A percentile compares a stretch with the other conserved stretches of the same genome.
Evolutionary conservation across 2,797 vertebrate species (phyloP).

Genomic region (Octomys mimax): DNA sequence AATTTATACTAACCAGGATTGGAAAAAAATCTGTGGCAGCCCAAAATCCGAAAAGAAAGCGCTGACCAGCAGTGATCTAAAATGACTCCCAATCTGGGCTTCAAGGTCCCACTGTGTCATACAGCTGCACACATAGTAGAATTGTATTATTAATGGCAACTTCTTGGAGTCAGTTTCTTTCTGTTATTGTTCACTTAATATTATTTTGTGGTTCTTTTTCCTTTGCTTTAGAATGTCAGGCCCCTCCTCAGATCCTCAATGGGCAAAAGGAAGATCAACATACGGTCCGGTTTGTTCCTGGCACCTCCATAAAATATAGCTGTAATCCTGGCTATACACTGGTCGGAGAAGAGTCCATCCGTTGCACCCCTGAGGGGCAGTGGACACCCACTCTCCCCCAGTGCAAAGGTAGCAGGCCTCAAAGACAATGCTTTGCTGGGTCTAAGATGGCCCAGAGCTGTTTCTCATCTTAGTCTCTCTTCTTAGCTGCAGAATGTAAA

Average conservation of each 20-base stretch:
- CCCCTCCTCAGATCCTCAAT: conserved; percentile 82
- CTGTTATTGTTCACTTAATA: not conserved
- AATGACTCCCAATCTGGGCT: not conserved
- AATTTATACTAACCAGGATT: not conserved
- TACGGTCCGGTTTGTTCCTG: conserved; percentile 69
- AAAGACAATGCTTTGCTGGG: not conserved
- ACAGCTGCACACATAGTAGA: not conserved
- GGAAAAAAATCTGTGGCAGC: not conserved
- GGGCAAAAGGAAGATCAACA: conserved; percentile 56
- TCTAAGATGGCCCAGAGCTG: not conserved
- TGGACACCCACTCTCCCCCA: conserved; percentile 80
- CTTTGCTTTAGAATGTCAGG: conserved; percentile 78
- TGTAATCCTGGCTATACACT: conserved; percentile 85
- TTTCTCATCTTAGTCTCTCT: conserved; percentile 53
- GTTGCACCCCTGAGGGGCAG: conserved; percentile 76
- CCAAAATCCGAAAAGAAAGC: not conserved
- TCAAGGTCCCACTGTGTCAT: not conserved
- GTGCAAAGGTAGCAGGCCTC: conserved; percentile 82
- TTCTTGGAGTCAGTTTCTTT: conserved; percentile 28
- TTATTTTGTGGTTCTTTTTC: not conserved
- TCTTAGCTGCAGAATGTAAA: conserved; percentile 75
- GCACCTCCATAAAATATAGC: conserved; percentile 84
- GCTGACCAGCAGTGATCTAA: not conserved
- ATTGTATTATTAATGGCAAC: not conserved
- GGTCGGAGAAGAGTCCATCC: conserved; percentile 73